These are phyloP conservation scores for Gallirallus australis DNA, from an alignment of 2,797 vertebrate genomes.

Conservation along the genomic window DNA sequence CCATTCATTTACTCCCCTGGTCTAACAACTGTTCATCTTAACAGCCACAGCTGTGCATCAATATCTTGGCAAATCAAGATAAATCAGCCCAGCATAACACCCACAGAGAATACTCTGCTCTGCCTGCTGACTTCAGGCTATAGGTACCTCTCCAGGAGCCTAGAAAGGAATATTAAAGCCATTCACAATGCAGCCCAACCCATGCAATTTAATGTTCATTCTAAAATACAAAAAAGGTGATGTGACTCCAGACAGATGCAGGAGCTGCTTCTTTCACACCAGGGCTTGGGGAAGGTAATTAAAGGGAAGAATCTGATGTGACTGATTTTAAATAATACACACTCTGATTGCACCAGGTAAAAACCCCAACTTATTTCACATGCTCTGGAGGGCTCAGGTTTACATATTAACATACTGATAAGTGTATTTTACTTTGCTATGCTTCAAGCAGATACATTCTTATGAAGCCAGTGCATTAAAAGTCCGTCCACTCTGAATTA, in stretches of 20 bases:
- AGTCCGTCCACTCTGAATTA: constrained; percentile 41
- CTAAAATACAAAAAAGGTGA: neutral
- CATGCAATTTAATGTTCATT: neutral
- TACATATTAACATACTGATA: constrained; percentile 44
- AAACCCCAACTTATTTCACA: neutral
- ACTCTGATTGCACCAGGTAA: neutral
- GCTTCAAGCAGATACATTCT: constrained; percentile 10
- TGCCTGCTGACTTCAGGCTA: neutral
- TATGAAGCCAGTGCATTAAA: constrained; percentile 39
- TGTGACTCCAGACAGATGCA: neutral
- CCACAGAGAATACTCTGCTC: neutral
- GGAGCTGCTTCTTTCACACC: neutral
- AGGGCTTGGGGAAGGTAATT: neutral
- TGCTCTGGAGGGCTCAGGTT: neutral
- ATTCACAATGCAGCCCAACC: neutral
- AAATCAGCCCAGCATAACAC: neutral
- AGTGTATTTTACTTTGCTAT: neutral
- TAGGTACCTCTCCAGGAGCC: neutral
- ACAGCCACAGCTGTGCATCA: neutral
- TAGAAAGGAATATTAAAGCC: neutral
- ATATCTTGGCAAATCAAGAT: accelerated
- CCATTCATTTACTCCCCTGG: neutral
- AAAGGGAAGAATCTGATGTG: neutral
- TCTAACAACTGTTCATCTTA: neutral
- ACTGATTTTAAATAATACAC: neutral